Conservation (phyloP, 2,888 invertebrate species). For the Teleogryllus oceanicus region DNA sequence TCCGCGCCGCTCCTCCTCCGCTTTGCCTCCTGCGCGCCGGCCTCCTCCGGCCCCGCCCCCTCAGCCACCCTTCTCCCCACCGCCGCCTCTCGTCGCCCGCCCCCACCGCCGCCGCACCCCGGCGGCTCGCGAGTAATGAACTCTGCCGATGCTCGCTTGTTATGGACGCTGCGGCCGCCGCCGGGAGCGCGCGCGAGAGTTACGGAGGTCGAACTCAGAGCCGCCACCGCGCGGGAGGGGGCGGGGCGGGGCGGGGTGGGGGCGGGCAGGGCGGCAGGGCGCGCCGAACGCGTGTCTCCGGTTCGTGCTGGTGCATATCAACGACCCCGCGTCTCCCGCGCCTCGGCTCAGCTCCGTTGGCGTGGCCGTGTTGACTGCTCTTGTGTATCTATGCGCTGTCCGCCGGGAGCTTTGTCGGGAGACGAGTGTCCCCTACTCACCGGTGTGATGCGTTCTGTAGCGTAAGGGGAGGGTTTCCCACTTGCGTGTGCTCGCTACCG, state of each 20-base stretch:
- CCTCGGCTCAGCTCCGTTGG: neutral
- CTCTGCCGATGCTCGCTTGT: constrained; percentile 18
- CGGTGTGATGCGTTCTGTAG: neutral
- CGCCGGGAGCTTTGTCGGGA: too few relatives aligned
- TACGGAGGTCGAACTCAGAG: neutral
- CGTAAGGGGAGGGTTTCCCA: neutral
- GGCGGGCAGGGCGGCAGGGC: neutral
- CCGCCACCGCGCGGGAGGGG: neutral
- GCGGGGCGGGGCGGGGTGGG: neutral
- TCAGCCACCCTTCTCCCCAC: neutral
- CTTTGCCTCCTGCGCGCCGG: neutral
- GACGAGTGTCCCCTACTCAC: neutral
- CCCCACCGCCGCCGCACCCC: neutral
- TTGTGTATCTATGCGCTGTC: too few relatives aligned
- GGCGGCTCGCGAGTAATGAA: constrained; percentile 1
- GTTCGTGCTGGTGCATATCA: neutral
- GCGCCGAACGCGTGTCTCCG: neutral
- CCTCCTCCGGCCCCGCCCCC: neutral
- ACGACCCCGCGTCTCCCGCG: neutral
- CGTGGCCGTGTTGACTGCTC: too few relatives aligned
- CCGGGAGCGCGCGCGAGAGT: neutral
- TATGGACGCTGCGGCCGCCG: neutral
- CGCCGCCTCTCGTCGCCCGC: neutral
- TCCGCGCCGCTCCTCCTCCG: neutral
- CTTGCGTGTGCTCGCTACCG: neutral